Conservation (phyloP, 2,888 invertebrate species). For the Azorinus chamasolen region DNA sequence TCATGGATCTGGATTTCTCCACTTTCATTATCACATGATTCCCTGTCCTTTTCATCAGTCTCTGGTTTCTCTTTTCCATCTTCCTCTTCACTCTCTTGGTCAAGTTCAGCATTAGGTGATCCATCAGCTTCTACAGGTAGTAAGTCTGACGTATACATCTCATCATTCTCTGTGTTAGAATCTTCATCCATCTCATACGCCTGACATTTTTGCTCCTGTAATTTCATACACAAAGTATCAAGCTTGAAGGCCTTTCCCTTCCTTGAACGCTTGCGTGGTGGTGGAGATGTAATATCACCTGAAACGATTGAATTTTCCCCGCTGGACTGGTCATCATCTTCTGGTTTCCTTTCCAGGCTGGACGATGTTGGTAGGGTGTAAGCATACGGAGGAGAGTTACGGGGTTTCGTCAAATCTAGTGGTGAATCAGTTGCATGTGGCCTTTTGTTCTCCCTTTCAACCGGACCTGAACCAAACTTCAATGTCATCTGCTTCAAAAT, state of each 20-base stretch:
- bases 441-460: conserved; percentile 16
- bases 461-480: conserved; percentile 77
- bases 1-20: conserved; percentile 1
- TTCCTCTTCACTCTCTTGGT: conserved; percentile 21
- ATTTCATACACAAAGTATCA: conserved; percentile 87
- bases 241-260: conserved; percentile 95
- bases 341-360: conserved; percentile 20
- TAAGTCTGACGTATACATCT: conserved; percentile 29
- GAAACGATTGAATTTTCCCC: conserved; percentile 75
- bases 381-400: conserved; percentile 60
- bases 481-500: conserved; percentile 82
- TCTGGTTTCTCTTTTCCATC: conserved; percentile 3
- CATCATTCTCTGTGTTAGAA: conserved; percentile 27
- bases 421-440: conserved; percentile 69
- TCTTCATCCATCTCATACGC: conserved; percentile 50
- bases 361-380: neutral
- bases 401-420: conserved; percentile 82
- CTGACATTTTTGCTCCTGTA: conserved; percentile 77
- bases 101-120: neutral
- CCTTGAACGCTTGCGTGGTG: conserved; percentile 90
- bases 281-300: conserved; percentile 84
- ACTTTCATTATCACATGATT: conserved; percentile 3
- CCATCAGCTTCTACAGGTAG: conserved; percentile 34
- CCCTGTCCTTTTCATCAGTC: neutral
- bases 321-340: conserved; percentile 60